These are phyloP conservation scores for Mizuhopecten yessoensis DNA, from an alignment of 1,140 invertebrate genomes.

Conservation along the genomic window DNA sequence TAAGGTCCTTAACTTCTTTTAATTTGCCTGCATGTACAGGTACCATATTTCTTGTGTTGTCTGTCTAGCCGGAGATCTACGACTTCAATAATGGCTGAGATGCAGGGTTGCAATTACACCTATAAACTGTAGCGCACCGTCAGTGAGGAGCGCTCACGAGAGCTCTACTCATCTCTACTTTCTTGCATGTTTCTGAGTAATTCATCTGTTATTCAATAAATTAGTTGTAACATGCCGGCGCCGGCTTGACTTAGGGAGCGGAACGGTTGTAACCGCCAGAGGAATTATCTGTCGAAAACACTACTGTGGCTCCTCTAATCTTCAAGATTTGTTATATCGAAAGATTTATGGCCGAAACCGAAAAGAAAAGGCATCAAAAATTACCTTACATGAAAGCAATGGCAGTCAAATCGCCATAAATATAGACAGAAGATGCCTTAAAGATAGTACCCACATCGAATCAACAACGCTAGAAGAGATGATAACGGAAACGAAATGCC, in stretches of 20 bases:
- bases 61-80: background rate
- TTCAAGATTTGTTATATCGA: slow-evolving; percentile 22
- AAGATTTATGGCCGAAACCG: slow-evolving; percentile 16
- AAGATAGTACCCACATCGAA: slow-evolving; percentile 1
- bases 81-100: slow-evolving; percentile 17
- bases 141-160: background rate
- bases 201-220: slow-evolving; percentile 36
- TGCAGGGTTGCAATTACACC: slow-evolving; percentile 24
- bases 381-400: slow-evolving; percentile 28
- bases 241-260: slow-evolving; percentile 42
- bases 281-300: slow-evolving; percentile 48
- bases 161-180: background rate
- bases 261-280: background rate
- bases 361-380: slow-evolving; percentile 41
- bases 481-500: slow-evolving; percentile 37
- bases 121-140: background rate
- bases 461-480: background rate
- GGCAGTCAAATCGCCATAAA: background rate
- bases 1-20: background rate
- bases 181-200: slow-evolving; percentile 33
- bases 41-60: slow-evolving; percentile 10
- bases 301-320: slow-evolving; percentile 30
- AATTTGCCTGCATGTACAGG: background rate
- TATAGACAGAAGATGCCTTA: slow-evolving; percentile 43
- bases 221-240: slow-evolving; percentile 43